phyloP scores from a whole-genome alignment of 2,888 invertebrate genomes.

The Trimorus sp. region DNA sequence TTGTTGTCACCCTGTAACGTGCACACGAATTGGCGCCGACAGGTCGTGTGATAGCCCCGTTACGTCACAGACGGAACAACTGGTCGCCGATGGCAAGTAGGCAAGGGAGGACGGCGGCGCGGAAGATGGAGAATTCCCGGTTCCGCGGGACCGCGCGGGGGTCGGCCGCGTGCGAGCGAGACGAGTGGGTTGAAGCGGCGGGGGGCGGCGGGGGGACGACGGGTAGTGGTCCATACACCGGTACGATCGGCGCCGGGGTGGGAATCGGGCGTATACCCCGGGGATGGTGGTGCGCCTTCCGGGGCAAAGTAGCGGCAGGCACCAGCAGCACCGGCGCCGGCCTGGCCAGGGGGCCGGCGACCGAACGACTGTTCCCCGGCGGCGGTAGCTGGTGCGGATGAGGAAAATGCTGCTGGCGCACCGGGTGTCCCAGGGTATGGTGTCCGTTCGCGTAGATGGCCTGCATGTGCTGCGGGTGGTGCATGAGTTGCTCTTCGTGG shows the following conservation, averaged over 20 bases:
- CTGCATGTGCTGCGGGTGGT: conserved; percentile 80
- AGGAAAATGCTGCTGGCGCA: conserved; percentile 76
- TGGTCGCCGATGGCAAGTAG: conserved; percentile 79
- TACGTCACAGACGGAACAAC: conserved; percentile 80
- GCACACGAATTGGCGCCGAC: conserved; percentile 61
- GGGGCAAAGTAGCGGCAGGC: conserved; percentile 83
- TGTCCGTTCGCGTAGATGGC: conserved; percentile 80
- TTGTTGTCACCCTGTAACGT: conserved; percentile 58
- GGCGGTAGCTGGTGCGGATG: conserved; percentile 76
- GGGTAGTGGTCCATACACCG: conserved; percentile 82
- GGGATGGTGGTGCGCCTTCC: conserved; percentile 79
- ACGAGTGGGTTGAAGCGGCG: conserved; percentile 25
- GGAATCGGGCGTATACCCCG: conserved; percentile 80
- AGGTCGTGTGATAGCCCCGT: conserved; percentile 67
- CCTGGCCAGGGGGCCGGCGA: conserved; percentile 77
- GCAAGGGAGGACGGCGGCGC: conserved; percentile 33
- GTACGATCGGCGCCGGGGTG: conserved; percentile 82
- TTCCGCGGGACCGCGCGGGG: conserved; percentile 80
- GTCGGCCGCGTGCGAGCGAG: conserved; percentile 44
- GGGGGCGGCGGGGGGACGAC: conserved; percentile 76
- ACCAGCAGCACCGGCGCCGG: conserved; percentile 82
- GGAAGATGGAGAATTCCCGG: conserved; percentile 81
- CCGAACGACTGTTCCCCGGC: conserved; percentile 74
- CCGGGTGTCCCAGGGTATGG: conserved; percentile 79
- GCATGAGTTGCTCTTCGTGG: conserved; percentile 76